Conservation (phyloP, 2,113 vertebrate genomes). For the Datnioides undecimradiatus region DNA sequence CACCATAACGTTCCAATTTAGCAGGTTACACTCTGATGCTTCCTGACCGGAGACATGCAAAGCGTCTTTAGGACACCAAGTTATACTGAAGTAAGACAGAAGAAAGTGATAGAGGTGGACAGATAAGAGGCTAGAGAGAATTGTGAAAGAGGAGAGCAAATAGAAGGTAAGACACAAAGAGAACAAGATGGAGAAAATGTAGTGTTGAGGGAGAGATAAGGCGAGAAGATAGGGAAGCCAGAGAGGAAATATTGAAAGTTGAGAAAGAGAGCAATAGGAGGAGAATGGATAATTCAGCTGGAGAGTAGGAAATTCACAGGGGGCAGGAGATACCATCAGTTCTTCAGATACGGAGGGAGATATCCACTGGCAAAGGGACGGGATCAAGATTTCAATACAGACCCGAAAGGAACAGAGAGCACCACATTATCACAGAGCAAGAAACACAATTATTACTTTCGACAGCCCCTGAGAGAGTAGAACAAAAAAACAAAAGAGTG, state of each 20-base stretch:
- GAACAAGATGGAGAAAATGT: slow-evolving; percentile 56
- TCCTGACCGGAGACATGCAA: slow-evolving; percentile 67
- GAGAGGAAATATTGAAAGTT: slow-evolving; percentile 61
- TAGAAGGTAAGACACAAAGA: slow-evolving; percentile 22
- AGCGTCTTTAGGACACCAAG: slow-evolving; percentile 43
- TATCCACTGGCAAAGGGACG: slow-evolving; percentile 67
- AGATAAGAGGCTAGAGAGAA: slow-evolving; percentile 44
- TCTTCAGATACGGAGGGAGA: slow-evolving; percentile 70
- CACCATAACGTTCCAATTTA: slow-evolving; percentile 80
- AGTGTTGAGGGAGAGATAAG: slow-evolving; percentile 45
- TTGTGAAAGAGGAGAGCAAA: slow-evolving; percentile 28
- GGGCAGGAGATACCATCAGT: slow-evolving; percentile 69
- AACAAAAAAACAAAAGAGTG: slow-evolving; percentile 58
- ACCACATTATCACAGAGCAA: slow-evolving; percentile 64
- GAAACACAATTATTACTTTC: slow-evolving; percentile 77
- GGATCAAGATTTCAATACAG: slow-evolving; percentile 72
- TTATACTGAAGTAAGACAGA: slow-evolving; percentile 49
- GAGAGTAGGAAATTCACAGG: slow-evolving; percentile 68
- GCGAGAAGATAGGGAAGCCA: slow-evolving; percentile 28
- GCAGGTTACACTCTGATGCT: slow-evolving; percentile 74
- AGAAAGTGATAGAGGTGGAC: slow-evolving; percentile 37
- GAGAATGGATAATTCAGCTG: slow-evolving; percentile 65
- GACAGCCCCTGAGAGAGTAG: slow-evolving; percentile 57
- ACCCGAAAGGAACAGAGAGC: slow-evolving; percentile 63
- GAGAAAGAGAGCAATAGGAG: slow-evolving; percentile 45